A percentile compares a stretch with the other conserved stretches of the same genome.
These are phyloP conservation scores for Limnothrissa miodon DNA, from an alignment of 2,113 vertebrate genomes.

Conservation along the genomic window DNA sequence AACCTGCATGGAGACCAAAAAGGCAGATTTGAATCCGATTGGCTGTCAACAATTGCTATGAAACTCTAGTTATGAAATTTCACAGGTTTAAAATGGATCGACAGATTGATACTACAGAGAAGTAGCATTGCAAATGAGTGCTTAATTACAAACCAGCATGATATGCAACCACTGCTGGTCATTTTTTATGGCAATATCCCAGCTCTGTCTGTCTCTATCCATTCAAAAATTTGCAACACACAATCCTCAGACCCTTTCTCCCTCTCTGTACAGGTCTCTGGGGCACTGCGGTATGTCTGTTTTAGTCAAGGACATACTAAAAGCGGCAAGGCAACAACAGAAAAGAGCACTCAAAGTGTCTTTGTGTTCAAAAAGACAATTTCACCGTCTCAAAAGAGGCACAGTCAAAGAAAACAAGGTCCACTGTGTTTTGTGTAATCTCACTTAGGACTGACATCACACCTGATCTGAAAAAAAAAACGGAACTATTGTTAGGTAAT, in stretches of 20 bases:
- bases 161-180: background rate
- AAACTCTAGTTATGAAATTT: background rate
- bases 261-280: background rate
- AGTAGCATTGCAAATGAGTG: background rate
- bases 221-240: background rate
- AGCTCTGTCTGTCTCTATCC: background rate
- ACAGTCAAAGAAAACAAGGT: background rate
- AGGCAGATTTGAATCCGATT: background rate
- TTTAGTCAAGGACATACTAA: background rate
- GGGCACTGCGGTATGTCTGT: background rate
- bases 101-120: background rate
- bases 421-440: background rate
- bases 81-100: background rate
- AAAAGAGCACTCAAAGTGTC: background rate
- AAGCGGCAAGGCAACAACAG: background rate
- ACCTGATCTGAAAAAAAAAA: background rate
- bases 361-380: background rate
- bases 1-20: background rate
- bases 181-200: background rate
- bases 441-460: slow-evolving; percentile 1
- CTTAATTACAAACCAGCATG: background rate
- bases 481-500: too few species aligned
- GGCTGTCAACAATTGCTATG: background rate
- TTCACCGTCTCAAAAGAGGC: background rate
- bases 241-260: background rate